Base-by-base conservation (phyloP, 1,140 invertebrate species). In the Holotrichia oblita region DNA sequence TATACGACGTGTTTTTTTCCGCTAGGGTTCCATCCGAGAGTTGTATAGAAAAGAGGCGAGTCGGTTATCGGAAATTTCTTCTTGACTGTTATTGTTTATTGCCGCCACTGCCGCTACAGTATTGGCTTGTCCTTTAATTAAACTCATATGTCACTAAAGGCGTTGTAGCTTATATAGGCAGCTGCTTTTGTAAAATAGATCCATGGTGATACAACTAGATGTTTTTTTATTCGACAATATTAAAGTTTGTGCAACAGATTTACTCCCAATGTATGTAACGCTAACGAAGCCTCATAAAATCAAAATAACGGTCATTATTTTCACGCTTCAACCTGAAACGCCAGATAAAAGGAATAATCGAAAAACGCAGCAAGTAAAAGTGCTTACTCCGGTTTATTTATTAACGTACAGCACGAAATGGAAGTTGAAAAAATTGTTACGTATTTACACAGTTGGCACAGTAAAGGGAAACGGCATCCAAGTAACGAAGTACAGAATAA, bases 391-490 rank as follows among this genome's bases (percentile, higher is more conserved):
- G 61, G 17, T 20, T 22, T 20, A 69, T 69, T 69, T 69, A 69
- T 69, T 69, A 69, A 69, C 61, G 22, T 69, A 20, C 61, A 69
- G 14, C 61, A 69, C 61, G 61, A 27, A 69, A 69, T 69, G 61
- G 27, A 27, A 22, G 20, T 6, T 17, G 61, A 69, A 69, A 69
- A 69, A 69, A 69, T 69, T 2, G 61, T 48, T 48, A 48, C 44
- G 44, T 48, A 48, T 48, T 14, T 48, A 48, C 44, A 48, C 44
- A 34, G 27, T 34, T 34, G 27, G 27, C 27, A 34, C 27, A 34
- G 27, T 34, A 17, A 48, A 48, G 10, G 10, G n/a, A 14, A 48
- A 48, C 44, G 61, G 22, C 22, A 69, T 24, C 20, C 20, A 22
- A 69, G 12, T 20, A 27, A 69, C 48, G 48, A 17, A 14, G 48